phyloP scores from a whole-genome alignment of 30 jellyfish, hydroid and myxozoan genomes.

The Pelagia noctiluca region DNA sequence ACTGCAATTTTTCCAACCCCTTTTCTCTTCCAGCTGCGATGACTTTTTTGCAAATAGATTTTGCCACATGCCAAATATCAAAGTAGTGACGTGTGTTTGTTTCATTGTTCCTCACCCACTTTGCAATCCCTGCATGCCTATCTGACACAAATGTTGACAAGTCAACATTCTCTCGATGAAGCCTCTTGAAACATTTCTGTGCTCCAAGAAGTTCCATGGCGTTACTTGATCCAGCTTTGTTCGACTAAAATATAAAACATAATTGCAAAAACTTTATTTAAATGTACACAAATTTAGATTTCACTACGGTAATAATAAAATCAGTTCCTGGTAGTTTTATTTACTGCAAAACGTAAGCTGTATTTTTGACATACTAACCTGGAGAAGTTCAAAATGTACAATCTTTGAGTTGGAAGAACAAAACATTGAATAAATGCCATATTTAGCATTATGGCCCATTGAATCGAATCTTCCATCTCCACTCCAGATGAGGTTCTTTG shows the following conservation, averaged over 20 bases:
- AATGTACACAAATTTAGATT: no score
- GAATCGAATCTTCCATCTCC: slow-evolving; percentile 41
- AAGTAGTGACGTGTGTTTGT: slow-evolving; percentile 30
- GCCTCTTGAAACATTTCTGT: neutral
- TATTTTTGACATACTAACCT: neutral
- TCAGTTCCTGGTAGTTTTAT: no score
- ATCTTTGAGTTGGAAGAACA: neutral
- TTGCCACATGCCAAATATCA: slow-evolving; percentile 51
- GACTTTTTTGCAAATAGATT: slow-evolving; percentile 12
- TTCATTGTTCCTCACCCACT: slow-evolving; percentile 37
- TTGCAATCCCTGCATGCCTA: slow-evolving; percentile 50
- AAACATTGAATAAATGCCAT: slow-evolving; percentile 16
- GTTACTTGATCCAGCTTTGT: neutral
- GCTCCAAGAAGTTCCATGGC: slow-evolving; percentile 12
- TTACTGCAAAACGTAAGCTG: neutral
- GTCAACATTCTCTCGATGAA: neutral
- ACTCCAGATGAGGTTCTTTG: neutral
- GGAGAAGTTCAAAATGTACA: neutral
- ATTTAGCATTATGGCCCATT: slow-evolving; percentile 14
- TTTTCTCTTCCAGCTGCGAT: slow-evolving; percentile 31
- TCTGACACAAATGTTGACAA: slow-evolving; percentile 27
- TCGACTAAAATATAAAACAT: neutral
- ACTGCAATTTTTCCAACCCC: slow-evolving; percentile 3
- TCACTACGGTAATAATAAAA: neutral
- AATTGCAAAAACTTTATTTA: no score